phyloP scores from a whole-genome alignment of 2,888 invertebrate species.

The Brachyptera putata region DNA sequence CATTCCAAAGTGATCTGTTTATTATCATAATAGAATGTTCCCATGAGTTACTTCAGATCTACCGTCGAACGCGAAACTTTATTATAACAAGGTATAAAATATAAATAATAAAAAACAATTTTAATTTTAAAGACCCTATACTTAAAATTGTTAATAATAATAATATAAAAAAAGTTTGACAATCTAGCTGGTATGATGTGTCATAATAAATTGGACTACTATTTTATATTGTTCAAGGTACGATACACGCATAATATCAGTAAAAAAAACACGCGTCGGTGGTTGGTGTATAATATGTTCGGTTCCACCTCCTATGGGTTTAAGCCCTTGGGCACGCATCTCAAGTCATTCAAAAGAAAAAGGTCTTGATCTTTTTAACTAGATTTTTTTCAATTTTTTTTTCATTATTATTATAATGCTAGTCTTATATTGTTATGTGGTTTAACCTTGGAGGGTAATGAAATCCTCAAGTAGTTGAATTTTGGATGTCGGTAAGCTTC shows the following conservation, averaged over 20 bases:
- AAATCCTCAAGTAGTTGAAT: background rate
- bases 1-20: constrained; percentile 15
- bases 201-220: constrained; percentile 17
- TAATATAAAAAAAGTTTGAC: no score
- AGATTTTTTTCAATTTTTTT: no score
- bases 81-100: no score
- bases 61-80: background rate
- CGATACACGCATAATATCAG: background rate
- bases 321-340: no score
- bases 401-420: background rate
- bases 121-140: constrained; percentile 14
- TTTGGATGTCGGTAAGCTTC: no score
- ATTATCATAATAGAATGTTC: constrained; percentile 1
- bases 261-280: background rate
- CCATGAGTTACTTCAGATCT: background rate
- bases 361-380: background rate
- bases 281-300: background rate
- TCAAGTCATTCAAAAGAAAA: background rate
- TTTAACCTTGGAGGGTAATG: background rate
- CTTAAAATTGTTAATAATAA: constrained; percentile 12
- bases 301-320: background rate
- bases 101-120: constrained; percentile 4
- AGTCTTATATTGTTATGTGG: background rate
- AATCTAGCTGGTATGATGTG: constrained; percentile 1
- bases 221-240: constrained; percentile 8